These are phyloP conservation scores for Myotis findleyi DNA, from an alignment of 2,797 vertebrate genomes.

Conservation along the genomic window DNA sequence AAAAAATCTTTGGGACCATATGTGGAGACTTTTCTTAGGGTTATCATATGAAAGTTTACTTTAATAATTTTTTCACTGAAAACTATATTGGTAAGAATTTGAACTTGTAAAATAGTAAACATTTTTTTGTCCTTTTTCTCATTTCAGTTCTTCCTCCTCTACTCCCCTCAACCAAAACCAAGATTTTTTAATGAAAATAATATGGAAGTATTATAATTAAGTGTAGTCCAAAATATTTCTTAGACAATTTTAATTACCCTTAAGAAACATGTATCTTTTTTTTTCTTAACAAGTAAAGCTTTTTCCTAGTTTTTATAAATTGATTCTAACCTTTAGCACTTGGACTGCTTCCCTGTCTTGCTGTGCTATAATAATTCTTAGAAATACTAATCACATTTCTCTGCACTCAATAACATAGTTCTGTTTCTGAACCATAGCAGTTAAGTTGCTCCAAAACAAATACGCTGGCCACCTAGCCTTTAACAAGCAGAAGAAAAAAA, in stretches of 20 bases:
- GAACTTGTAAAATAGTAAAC: background rate
- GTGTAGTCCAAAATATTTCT: slow-evolving; percentile 8
- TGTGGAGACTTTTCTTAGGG: slow-evolving; percentile 40
- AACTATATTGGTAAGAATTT: slow-evolving; percentile 33
- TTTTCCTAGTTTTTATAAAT: slow-evolving; percentile 34
- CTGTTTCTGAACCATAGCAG: slow-evolving; percentile 54
- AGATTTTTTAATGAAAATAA: slow-evolving; percentile 46
- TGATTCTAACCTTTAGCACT: slow-evolving; percentile 37
- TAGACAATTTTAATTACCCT: slow-evolving; percentile 23
- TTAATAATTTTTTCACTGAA: background rate
- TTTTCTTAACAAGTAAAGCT: background rate
- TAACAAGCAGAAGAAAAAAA: background rate
- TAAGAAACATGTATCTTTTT: background rate
- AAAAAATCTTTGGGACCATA: slow-evolving; percentile 13
- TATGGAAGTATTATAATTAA: background rate
- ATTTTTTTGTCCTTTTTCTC: background rate
- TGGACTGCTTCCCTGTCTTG: slow-evolving; percentile 44
- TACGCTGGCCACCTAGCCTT: background rate
- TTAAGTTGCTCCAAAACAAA: slow-evolving; percentile 8
- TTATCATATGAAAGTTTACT: slow-evolving; percentile 37
- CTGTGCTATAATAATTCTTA: slow-evolving; percentile 53
- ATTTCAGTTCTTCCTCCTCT: slow-evolving; percentile 49
- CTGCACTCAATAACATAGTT: background rate
- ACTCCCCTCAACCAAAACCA: background rate
- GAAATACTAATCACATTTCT: slow-evolving; percentile 62